These are phyloP conservation scores for Tetramorium bicarinatum DNA, from an alignment of 2,888 invertebrate genomes.

Conservation along the genomic window DNA sequence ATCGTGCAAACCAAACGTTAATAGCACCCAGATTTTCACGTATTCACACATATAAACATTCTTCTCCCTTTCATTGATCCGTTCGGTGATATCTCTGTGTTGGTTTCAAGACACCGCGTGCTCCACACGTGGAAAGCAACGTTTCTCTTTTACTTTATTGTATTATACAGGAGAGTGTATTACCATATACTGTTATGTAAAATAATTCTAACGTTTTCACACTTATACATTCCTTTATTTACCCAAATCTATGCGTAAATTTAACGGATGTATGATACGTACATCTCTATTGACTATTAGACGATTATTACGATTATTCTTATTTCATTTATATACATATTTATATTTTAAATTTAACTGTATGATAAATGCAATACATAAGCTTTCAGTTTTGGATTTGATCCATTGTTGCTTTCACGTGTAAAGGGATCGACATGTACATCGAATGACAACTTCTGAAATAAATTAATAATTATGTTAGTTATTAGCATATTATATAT, in stretches of 20 bases:
- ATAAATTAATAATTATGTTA: too few relatives aligned
- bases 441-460: too few relatives aligned
- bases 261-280: not conserved
- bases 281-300: not conserved
- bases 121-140: slow-evolving; percentile 11
- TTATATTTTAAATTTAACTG: not conserved
- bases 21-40: slow-evolving; percentile 52
- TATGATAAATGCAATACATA: too few relatives aligned
- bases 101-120: slow-evolving; percentile 6
- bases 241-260: not conserved
- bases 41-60: slow-evolving; percentile 30
- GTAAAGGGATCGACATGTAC: too few relatives aligned
- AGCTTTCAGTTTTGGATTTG: too few relatives aligned
- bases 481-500: too few relatives aligned
- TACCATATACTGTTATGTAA: slow-evolving; percentile 23
- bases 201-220: slow-evolving; percentile 31
- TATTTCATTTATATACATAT: not conserved
- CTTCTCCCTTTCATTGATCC: not conserved
- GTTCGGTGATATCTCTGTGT: not conserved
- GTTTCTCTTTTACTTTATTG: slow-evolving; percentile 14
- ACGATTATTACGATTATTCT: not conserved
- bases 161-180: not conserved
- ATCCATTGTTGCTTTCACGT: too few relatives aligned
- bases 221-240: slow-evolving; percentile 5
- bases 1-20: slow-evolving; percentile 61